Evolutionary conservation across 2,888 invertebrate genomes (phyloP), one percentile per base, ranked within the genome.

Genomic region (Erebia epiphron): DNA sequence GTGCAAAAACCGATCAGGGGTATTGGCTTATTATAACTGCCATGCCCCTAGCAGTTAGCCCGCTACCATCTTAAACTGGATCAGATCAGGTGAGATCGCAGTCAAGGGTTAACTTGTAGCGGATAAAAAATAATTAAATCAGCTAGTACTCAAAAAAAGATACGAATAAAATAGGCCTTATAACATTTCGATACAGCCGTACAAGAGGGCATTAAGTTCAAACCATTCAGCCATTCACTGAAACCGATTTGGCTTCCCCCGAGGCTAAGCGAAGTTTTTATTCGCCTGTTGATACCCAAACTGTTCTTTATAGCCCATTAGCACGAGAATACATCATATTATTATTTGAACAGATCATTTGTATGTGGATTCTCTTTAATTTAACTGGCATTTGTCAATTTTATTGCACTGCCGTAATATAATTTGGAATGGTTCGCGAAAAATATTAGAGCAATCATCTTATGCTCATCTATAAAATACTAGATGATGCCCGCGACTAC

Each of bases 211-310:
- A 46, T 60, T 67, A 60, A 16, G 50, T 50, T 35, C 35, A 60
- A 67, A 61, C 46, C 62, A 21, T 62, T 62, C 62, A 62, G 49
- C n/a, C 67, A 41, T 58, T 58, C 49, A 58, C 57, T 49, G 63
- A 63, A 71, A 71, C 67, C 72, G 67, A 75, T 76, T 73, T 73
- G 63, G 66, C 75, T 21, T 73, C 67, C 67, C 69, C 69, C 69
- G 62, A 72, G 68, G 65, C 71, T 60, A 71, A 67, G 68, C 64
- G 69, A 71, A 75, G 70, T 85, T 88, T 90, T 89, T 89, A 89
- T 85, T 79, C 72, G 90, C 90, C 90, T 91, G 90, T 91, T 91
- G 90, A 90, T 87, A 81, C 67, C 57, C 79, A 81, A 80, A 84
- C 78, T 80, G 76, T 77, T 75, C 70, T 71, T 87, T 83, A 87